Percentiles rank a stretch among this genome's conserved stretches.
Conservation (phyloP, 2,113 vertebrate genomes). For the Sebastes schlegelii region DNA sequence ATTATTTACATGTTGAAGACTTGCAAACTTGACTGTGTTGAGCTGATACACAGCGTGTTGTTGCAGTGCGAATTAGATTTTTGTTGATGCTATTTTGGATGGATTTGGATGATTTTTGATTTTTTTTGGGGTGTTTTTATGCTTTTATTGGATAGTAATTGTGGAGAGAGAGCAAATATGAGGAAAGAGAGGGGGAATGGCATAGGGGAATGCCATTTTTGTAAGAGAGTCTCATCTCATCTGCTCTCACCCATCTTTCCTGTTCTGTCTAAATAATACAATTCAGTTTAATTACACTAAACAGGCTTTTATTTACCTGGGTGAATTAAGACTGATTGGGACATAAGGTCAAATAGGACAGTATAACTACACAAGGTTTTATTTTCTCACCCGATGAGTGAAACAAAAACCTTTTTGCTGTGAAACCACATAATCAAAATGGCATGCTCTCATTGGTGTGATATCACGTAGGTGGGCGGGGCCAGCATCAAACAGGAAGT, state of each 20-base stretch:
- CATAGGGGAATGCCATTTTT: too few relatives aligned
- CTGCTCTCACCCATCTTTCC: not conserved
- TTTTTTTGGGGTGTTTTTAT: not conserved
- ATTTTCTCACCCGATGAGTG: not conserved
- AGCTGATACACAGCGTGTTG: not conserved
- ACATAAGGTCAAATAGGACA: not conserved
- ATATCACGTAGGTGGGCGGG: not conserved
- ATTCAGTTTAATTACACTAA: not conserved
- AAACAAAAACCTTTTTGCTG: not conserved
- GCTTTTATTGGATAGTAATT: not conserved
- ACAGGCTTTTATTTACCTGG: not conserved
- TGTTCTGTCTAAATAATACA: not conserved
- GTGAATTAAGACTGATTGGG: not conserved
- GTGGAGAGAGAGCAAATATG: not conserved
- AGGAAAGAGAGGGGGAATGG: too few relatives aligned
- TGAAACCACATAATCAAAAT: not conserved
- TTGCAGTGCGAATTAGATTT: not conserved
- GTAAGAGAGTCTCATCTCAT: too few relatives aligned
- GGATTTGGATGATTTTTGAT: too few relatives aligned
- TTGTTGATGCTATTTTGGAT: not conserved
- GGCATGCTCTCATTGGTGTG: not conserved
- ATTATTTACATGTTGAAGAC: not conserved
- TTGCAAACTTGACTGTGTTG: not conserved
- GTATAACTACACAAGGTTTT: not conserved
- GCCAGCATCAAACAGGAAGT: not conserved